phyloP scores from a whole-genome alignment of 1,140 invertebrate genomes.

The Anagrus nilaparvatae region DNA sequence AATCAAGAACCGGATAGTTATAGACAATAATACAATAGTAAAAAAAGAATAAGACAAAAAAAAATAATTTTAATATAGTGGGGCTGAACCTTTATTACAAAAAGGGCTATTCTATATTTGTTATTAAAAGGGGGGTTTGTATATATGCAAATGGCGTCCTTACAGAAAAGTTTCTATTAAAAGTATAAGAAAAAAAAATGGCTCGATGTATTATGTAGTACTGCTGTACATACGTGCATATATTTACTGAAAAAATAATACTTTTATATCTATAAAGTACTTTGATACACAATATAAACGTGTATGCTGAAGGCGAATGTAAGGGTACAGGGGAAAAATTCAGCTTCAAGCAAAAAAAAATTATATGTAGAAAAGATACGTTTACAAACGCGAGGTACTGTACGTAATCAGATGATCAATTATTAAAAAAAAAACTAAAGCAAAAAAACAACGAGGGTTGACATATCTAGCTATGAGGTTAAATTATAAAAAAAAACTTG shows the following conservation, averaged over 20 bases:
- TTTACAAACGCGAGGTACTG: conserved; percentile 22
- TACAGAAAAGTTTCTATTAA: conserved; percentile 13
- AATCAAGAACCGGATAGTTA: too few relatives aligned
- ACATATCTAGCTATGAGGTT: conserved; percentile 33
- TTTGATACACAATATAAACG: too few relatives aligned
- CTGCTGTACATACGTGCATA: background rate
- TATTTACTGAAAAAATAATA: conserved; percentile 32
- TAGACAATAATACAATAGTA: too few relatives aligned
- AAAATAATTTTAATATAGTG: too few relatives aligned
- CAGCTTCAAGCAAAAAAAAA: conserved; percentile 20
- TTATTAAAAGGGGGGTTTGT: conserved; percentile 40
- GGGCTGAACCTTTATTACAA: conserved; percentile 35
- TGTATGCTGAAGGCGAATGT: too few relatives aligned
- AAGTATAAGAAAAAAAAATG: conserved; percentile 27
- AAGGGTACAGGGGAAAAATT: conserved; percentile 25
- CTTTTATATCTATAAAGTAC: too few relatives aligned
- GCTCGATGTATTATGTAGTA: conserved; percentile 26
- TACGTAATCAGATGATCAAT: conserved; percentile 44
- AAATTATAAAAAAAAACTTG: too few relatives aligned
- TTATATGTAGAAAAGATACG: conserved; percentile 13
- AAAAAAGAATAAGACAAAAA: too few relatives aligned
- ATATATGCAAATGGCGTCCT: conserved; percentile 39
- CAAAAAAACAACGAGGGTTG: conserved; percentile 43
- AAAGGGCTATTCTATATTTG: conserved; percentile 36
- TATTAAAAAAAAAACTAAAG: conserved; percentile 39